Conservation (phyloP, 1,140 invertebrate genomes). For the Neomicropteryx cornuta region DNA sequence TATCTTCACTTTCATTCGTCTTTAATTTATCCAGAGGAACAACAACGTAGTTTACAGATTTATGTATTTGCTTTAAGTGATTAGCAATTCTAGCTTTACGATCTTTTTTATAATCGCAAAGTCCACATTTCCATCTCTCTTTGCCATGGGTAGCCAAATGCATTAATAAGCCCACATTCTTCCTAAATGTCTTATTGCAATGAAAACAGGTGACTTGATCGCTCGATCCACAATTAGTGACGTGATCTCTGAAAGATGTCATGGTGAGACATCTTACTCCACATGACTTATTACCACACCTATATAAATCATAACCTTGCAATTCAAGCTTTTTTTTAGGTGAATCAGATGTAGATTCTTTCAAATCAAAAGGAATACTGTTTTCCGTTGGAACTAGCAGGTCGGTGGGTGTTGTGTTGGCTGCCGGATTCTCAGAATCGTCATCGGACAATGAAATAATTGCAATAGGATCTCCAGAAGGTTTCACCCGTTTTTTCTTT, state of each 20-base stretch:
- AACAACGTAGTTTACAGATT: conserved; percentile 26
- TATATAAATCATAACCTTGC: conserved; percentile 36
- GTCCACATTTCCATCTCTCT: conserved; percentile 20
- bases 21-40: conserved; percentile 41
- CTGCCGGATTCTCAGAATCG: too few species aligned
- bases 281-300: conserved; percentile 37
- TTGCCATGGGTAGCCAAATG: conserved; percentile 31
- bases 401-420: too few species aligned
- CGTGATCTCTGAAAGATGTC: conserved; percentile 32
- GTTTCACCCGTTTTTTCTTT: too few species aligned
- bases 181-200: conserved; percentile 38
- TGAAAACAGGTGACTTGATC: conserved; percentile 34
- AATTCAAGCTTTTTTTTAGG: too few species aligned
- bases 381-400: too few species aligned
- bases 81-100: conserved; percentile 23
- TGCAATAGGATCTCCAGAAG: too few species aligned
- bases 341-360: too few species aligned
- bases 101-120: conserved; percentile 9
- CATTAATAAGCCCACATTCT: conserved; percentile 16
- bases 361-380: too few species aligned
- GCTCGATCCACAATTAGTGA: conserved; percentile 28
- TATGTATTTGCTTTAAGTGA: conserved; percentile 47
- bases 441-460: too few species aligned
- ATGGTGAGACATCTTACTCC: conserved; percentile 19
- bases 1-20: conserved; percentile 34